Percentiles rank a stretch among this genome's conserved stretches.
phyloP scores from a whole-genome alignment of 2,888 invertebrate genomes.

The Ditylenchus weischeri region DNA sequence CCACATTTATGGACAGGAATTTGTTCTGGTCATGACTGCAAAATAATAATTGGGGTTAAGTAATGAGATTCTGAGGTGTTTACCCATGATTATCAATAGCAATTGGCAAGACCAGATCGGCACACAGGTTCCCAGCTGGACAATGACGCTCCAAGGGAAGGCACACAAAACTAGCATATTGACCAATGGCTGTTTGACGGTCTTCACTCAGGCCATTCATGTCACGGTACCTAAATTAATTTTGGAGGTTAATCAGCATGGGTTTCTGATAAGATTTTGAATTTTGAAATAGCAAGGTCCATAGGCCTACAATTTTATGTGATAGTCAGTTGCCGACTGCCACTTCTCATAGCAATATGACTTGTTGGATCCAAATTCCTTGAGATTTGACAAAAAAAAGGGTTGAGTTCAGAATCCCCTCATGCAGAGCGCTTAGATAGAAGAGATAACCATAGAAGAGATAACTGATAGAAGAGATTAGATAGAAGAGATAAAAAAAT shows the following conservation, averaged over 20 bases:
- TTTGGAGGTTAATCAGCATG: neutral
- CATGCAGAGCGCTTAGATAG: too few species aligned
- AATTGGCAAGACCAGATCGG: constrained; percentile 32
- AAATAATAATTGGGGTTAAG: constrained; percentile 4
- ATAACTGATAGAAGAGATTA: too few species aligned
- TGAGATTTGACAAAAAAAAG: too few species aligned
- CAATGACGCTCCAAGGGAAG: constrained; percentile 34
- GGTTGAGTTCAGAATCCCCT: too few species aligned
- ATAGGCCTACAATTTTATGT: too few species aligned
- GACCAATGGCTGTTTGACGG: constrained; percentile 85
- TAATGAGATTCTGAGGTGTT: neutral
- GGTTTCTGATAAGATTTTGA: neutral
- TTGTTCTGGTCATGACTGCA: constrained; percentile 21
- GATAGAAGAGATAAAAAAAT: too few species aligned
- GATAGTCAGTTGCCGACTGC: too few species aligned
- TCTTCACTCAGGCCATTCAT: constrained; percentile 90
- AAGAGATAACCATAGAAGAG: too few species aligned
- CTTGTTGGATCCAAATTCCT: too few species aligned
- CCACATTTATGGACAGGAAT: constrained; percentile 26
- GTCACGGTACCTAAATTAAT: constrained; percentile 86
- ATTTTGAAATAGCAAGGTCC: neutral
- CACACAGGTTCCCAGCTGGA: constrained; percentile 33
- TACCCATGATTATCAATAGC: constrained; percentile 25
- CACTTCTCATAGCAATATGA: too few species aligned
- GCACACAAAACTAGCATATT: constrained; percentile 60